Evolutionary conservation across 92 coral and sea anemone species (phyloP).

Genomic region (Phenganax marumi): DNA sequence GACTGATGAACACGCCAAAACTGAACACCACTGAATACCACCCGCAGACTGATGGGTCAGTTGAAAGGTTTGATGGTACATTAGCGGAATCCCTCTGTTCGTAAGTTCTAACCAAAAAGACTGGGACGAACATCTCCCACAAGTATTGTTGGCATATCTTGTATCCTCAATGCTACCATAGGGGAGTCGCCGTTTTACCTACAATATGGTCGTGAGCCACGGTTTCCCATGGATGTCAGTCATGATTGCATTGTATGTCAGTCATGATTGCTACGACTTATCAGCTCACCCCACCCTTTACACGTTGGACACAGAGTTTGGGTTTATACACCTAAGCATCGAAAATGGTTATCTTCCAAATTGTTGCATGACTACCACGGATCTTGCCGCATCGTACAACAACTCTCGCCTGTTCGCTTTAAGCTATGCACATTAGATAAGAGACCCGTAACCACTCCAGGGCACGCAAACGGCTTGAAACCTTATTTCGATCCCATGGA

Average conservation of each 20-base stretch:
- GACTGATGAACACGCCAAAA: not conserved
- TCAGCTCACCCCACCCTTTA: not conserved
- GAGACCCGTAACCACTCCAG: constrained; percentile 44
- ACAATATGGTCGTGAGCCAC: constrained; percentile 57
- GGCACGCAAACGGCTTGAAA: constrained; percentile 58
- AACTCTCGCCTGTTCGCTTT: too few relatives aligned
- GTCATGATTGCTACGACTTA: constrained; percentile 45
- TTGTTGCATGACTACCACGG: constrained; percentile 57
- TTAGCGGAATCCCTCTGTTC: constrained; percentile 47
- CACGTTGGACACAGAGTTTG: not conserved
- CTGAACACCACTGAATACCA: constrained; percentile 23
- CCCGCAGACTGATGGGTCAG: too few relatives aligned
- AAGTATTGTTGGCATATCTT: constrained; percentile 62
- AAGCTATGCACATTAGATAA: constrained; percentile 54
- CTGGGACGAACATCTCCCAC: too few relatives aligned
- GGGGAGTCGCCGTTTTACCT: constrained; percentile 59
- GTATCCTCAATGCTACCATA: constrained; percentile 46
- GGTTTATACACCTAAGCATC: not conserved
- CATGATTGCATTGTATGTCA: constrained; percentile 38
- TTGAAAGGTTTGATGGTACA: constrained; percentile 47
- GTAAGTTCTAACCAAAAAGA: constrained; percentile 40
- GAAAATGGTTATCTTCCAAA: constrained; percentile 48
- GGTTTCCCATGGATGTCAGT: constrained; percentile 48
- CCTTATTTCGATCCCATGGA: constrained; percentile 52
- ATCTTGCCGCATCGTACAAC: constrained; percentile 42